Evolutionary conservation across 2,113 vertebrate genomes (phyloP).

Genomic region (Uropsilus gracilis): DNA sequence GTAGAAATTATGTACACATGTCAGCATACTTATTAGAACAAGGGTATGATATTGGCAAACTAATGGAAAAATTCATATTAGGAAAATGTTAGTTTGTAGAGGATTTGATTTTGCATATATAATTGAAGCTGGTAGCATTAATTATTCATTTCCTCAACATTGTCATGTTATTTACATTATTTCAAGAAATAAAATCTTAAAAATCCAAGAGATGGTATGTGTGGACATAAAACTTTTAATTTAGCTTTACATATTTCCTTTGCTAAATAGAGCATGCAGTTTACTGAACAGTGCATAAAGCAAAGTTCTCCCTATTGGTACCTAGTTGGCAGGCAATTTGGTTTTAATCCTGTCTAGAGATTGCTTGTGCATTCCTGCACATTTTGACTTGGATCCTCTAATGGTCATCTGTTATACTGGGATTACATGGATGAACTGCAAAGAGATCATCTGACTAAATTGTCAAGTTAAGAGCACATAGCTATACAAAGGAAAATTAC

Average conservation of each 20-base stretch:
- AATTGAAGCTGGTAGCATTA: constrained; percentile 27
- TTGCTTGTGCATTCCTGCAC: constrained; percentile 52
- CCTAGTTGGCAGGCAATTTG: constrained; percentile 55
- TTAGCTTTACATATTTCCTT: constrained; percentile 51
- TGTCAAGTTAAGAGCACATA: constrained; percentile 66
- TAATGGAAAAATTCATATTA: constrained; percentile 21
- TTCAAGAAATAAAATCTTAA: constrained; percentile 57
- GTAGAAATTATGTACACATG: constrained; percentile 25
- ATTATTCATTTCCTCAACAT: constrained; percentile 53
- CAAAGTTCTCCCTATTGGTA: neutral
- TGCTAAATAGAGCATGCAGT: constrained; percentile 57
- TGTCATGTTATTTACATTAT: constrained; percentile 49
- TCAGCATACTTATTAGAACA: neutral
- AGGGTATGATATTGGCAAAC: neutral
- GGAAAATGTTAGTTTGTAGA: constrained; percentile 55
- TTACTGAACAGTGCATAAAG: constrained; percentile 54
- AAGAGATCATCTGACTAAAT: constrained; percentile 68
- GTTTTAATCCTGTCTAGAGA: constrained; percentile 73
- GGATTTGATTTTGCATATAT: constrained; percentile 49
- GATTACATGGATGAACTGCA: constrained; percentile 79
- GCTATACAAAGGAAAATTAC: constrained; percentile 66
- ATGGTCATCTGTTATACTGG: constrained; percentile 77
- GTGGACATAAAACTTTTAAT: neutral
- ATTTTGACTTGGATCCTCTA: constrained; percentile 73
- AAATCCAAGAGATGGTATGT: constrained; percentile 31